Base-by-base conservation (phyloP, 2,797 vertebrate species). In the Mycteria americana region DNA sequence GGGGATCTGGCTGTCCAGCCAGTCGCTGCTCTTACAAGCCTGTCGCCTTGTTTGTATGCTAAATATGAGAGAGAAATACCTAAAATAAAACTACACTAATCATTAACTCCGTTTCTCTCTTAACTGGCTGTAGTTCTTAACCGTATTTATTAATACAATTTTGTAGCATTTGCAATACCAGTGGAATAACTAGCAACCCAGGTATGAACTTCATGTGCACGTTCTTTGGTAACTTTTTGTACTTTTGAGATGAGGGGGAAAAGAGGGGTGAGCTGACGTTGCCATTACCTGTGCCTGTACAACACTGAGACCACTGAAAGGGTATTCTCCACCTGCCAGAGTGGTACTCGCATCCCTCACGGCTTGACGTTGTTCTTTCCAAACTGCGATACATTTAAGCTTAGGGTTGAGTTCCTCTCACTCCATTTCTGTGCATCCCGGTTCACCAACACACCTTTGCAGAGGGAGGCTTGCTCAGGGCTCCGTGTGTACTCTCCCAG, bases 81-180 rank as follows among this genome's bases (percentile, higher is more conserved):
- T 77, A 85, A 96, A 97, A 91, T 73, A 90, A 93, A 89, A 65
- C 86, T 24, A 31, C 60, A 95, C 98, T 98, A 98, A 98, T 97
- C 83, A 95, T 95, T 98, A 98, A 98, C 97, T 92, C 63, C 0
- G 14, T 91, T 85, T 94, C 94, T 96, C 81, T 92, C 94, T 89
- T 83, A 96, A 92, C 89, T 93, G 94, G 93, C 85, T 91, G 68
- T 97, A 92, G 87, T 93, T 91, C 81, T 95, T 97, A 98, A 97
- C 93, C 14, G 7, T 78, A 43, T 92, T 39, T 93, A 94, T 97
- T 98, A 97, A 97, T 96, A 78, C 0, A 25, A 92, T 74, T 81
- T 91, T 30, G 68, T 95, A 95, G 92, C 92, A 50, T 84, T 91
- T 88, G 90, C 83, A 86, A 3, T 93, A 63, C 84, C 31, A 46